Base-by-base conservation (phyloP, 1,140 invertebrate genomes). In the Aphidius gifuensis region DNA sequence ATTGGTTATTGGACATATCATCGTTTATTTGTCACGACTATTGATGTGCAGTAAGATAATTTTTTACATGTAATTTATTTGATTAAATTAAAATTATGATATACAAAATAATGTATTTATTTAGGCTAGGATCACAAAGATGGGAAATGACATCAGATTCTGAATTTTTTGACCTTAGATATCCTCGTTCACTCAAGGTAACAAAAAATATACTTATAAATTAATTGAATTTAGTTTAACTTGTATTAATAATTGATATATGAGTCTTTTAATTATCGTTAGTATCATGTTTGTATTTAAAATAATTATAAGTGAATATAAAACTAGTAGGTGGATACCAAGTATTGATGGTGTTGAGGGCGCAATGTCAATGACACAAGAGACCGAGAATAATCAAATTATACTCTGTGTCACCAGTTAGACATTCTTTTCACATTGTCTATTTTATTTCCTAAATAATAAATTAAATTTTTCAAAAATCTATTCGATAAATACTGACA, bases 181-280 rank as follows among this genome's bases (percentile, higher is more conserved):
- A 82, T 2, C 81, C 81, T 9, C 76, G 77, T 5, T 45, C 23
- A 49, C 61, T 82, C 8, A 83, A 82, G 77, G 82, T 83, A 68
- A 73, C 16, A 16, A 16, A 16, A 16, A 16, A 16, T 16, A 16
- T 16, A 16, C 16, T 16, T 16, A 16, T 16, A 16, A 16, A 16
- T 16, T 16, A 16, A 16, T 16, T 16, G 16, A 16, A 16, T 16
- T 16, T 16, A 16, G 16, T 16, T 16, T 16, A 16, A 16, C 16
- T 16, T 16, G 16, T 16, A 16, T 16, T 16, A 16, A 16, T 16
- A 16, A 16, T 16, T 16, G 16, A 16, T 16, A 16, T 16, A 16
- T 16, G 16, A 16, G 16, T 16, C 16, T 16, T 16, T 16, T 16
- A 16, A 16, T 16, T 16, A 16, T 16, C 16, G 16, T 16, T 16